Evolutionary conservation across 2,113 vertebrate species (phyloP), one percentile per base, ranked within the genome.

Genomic region (Anoplopoma fimbria): DNA sequence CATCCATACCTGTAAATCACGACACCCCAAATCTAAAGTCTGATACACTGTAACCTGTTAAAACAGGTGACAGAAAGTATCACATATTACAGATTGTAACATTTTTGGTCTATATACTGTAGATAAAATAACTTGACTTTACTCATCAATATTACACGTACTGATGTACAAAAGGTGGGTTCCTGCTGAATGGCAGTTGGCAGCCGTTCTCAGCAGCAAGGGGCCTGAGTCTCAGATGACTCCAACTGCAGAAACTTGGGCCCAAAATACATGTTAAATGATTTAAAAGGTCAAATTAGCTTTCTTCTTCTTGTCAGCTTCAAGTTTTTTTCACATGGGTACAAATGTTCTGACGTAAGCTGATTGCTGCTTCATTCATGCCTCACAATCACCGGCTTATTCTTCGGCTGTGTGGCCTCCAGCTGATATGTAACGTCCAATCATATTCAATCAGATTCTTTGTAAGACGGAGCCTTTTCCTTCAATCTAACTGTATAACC

Each of bases 321-420:
- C 6, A 25, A 14, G 27, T 62, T 49, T 34, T 25, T 29, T 31
- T 31, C 17, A 27, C 3, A 17, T 53, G 38, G 10, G 40, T 42
- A 42, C 10, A 42, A 69, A 19, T n/a, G 15, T 27, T 12, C 40
- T 13, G 60, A 15, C 14, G 17, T 45, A 10, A 23, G 21, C 58
- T 15, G 58, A 51, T 34, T 78, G 67, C 42, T 40, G 47, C 60
- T 65, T 65, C 47, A 21, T 31, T 71, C 58, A 45, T 8, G 60
- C 69, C 53, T 25, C 29, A 15, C 23, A 65, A 58, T 67, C 61
- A 73, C 12, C 2, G 8, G 14, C 23, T 72, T 25, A 38, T 71
- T 79, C 68, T 71, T 79, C 57, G 33, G 27, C 34, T 25, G 60
- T 10, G 51, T 15, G 42, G 13, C 45, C 9, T 71, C 58, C 77